Percentiles rank a stretch among this genome's conserved stretches.
These are phyloP conservation scores for Labrus mixtus DNA, from an alignment of 2,113 vertebrate species.

Conservation along the genomic window DNA sequence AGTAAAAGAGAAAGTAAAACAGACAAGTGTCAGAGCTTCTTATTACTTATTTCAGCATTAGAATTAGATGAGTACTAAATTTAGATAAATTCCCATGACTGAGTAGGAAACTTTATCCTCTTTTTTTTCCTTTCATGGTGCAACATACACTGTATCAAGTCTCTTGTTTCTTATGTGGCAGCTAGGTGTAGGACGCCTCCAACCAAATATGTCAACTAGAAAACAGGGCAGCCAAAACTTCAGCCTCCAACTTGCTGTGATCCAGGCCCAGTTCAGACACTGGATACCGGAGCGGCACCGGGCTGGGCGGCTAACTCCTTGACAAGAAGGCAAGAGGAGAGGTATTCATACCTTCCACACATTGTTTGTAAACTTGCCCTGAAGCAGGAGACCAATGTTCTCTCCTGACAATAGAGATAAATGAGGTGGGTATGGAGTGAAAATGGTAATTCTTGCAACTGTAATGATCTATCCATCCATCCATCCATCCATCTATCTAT, in stretches of 20 bases:
- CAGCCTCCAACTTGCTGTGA: slow-evolving; percentile 55
- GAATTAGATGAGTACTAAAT: no score
- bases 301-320: slow-evolving; percentile 56
- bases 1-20: not conserved
- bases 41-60: no score
- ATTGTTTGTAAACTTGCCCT: slow-evolving; percentile 64
- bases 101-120: no score
- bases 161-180: slow-evolving; percentile 44
- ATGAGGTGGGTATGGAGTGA: slow-evolving; percentile 24
- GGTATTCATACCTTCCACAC: slow-evolving; percentile 50
- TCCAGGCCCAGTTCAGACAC: slow-evolving; percentile 62
- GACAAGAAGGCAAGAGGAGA: slow-evolving; percentile 12
- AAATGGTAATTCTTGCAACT: slow-evolving; percentile 38
- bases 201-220: slow-evolving; percentile 63
- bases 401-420: slow-evolving; percentile 47
- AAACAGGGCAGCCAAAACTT: slow-evolving; percentile 40
- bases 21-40: not conserved
- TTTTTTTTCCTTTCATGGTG: not conserved
- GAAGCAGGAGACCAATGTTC: slow-evolving; percentile 56
- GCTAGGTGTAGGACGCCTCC: slow-evolving; percentile 27
- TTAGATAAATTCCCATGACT: no score
- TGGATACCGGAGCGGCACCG: slow-evolving; percentile 59
- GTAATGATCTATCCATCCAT: not conserved
- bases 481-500: not conserved
- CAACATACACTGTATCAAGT: slow-evolving; percentile 11